Evolutionary conservation across 2,888 invertebrate species (phyloP), one percentile per base, ranked within the genome.

Genomic region (Oligia latruncula): DNA sequence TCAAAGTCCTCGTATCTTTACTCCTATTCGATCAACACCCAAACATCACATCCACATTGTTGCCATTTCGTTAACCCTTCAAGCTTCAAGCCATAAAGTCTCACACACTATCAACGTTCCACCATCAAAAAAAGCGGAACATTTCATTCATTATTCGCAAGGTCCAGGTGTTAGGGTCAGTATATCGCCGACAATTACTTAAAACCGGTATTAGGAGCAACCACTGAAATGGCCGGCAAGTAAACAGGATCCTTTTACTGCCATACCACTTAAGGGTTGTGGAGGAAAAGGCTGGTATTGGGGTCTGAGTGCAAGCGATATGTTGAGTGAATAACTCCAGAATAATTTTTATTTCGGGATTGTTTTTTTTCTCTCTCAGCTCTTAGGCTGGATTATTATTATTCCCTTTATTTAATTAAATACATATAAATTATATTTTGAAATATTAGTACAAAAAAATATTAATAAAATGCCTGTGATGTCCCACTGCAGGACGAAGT

Each of bases 171-270:
- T 84, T 77, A 58, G 86, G 90, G 91, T 90, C 90, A 90, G 88
- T 88, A 84, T 88, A 88, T 90, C 84, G 87, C 83, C 85, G 81
- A 92, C 93, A 92, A 94, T 95, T 94, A 93, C 93, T 93, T 93
- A 92, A 90, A 83, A 90, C 90, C 88, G 84, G 90, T 91, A 92
- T 93, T 93, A 93, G 90, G 92, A 92, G 90, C 86, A 85, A 81
- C 88, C 85, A 80, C 83, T 81, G 88, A 88, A 90, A 88, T 86
- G 85, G 87, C 77, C 76, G 55, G 71, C 89, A 92, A 93, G 93
- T 93, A 93, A 94, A 93, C 92, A 90, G 90, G 89, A 89, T 90
- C 91, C 93, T 93, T 94, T 94, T 93, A 92, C 91, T 90, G 86
- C 90, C 72, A 55, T 83, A 82, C 90, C 91, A 93, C 92, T 93